Conservation (phyloP, 2,797 vertebrate species). For the Poecilia velifera region DNA sequence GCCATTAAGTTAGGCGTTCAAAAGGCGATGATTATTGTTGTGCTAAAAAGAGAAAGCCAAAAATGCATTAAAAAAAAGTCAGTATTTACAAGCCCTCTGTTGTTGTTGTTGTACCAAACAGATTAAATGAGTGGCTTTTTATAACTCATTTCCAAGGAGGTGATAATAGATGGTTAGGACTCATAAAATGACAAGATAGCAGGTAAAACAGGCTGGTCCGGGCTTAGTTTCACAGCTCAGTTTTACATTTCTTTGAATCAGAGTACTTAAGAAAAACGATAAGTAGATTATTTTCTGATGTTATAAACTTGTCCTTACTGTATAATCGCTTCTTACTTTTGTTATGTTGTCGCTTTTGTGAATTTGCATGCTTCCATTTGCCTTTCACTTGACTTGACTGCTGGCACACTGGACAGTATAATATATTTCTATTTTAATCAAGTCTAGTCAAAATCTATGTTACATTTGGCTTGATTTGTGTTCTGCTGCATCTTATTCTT, state of each 20-base stretch:
- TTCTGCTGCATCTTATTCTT: neutral
- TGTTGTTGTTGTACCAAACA: neutral
- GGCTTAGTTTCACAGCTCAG: neutral
- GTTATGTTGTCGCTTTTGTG: neutral
- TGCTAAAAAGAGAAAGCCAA: neutral
- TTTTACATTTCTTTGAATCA: neutral
- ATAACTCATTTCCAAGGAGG: neutral
- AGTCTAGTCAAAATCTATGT: neutral
- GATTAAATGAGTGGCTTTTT: neutral
- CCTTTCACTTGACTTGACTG: neutral
- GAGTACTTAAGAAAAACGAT: neutral
- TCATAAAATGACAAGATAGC: neutral
- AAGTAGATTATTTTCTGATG: neutral
- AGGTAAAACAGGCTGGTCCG: neutral
- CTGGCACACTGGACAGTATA: neutral
- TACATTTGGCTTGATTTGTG: neutral
- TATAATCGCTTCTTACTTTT: neutral
- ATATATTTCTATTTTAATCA: neutral
- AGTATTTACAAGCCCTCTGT: neutral
- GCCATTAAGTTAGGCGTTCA: neutral
- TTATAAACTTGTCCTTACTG: neutral
- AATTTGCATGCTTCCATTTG: neutral
- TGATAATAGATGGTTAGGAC: neutral
- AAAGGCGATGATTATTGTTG: neutral
- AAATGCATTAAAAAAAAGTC: neutral